Percentiles rank a stretch among this genome's conserved stretches.
These are phyloP conservation scores for Boloria euphrosyne DNA, from an alignment of 2,888 invertebrate genomes.

Conservation along the genomic window DNA sequence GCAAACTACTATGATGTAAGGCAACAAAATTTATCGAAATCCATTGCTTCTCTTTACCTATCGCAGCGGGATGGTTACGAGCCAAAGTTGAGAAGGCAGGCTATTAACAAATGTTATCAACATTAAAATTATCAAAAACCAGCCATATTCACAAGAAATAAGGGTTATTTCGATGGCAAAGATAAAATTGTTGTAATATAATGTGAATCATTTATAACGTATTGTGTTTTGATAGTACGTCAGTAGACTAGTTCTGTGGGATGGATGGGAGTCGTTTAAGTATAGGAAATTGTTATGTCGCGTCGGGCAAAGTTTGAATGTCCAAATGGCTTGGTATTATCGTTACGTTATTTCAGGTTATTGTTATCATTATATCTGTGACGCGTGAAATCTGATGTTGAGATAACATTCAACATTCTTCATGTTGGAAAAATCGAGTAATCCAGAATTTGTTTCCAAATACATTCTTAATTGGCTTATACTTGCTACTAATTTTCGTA, in stretches of 20 bases:
- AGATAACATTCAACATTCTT: too few relatives aligned
- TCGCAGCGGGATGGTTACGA: conserved; percentile 69
- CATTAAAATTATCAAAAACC: conserved; percentile 24
- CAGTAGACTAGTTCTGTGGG: conserved; percentile 65
- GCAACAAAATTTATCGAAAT: conserved; percentile 59
- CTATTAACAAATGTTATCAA: conserved; percentile 44
- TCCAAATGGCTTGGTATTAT: conserved; percentile 59
- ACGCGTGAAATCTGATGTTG: conserved; percentile 40
- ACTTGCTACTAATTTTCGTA: too few relatives aligned
- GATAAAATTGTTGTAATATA: conserved; percentile 50
- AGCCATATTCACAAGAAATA: conserved; percentile 25
- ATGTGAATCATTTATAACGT: conserved; percentile 77
- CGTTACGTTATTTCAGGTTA: conserved; percentile 64
- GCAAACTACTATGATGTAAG: conserved; percentile 53
- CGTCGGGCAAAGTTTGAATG: conserved; percentile 61
- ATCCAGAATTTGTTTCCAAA: too few relatives aligned
- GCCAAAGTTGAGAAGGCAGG: conserved; percentile 63
- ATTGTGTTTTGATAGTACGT: conserved; percentile 80
- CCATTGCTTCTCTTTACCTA: conserved; percentile 65
- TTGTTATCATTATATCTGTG: conserved; percentile 58
- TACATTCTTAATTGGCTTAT: too few relatives aligned
- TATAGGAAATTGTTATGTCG: conserved; percentile 35
- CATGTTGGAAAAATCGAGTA: not conserved
- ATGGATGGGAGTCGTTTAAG: conserved; percentile 64
- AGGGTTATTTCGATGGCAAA: conserved; percentile 25